These are phyloP conservation scores for Phymanthus crucifer DNA, from an alignment of 92 coral and sea anemone genomes.

Conservation along the genomic window DNA sequence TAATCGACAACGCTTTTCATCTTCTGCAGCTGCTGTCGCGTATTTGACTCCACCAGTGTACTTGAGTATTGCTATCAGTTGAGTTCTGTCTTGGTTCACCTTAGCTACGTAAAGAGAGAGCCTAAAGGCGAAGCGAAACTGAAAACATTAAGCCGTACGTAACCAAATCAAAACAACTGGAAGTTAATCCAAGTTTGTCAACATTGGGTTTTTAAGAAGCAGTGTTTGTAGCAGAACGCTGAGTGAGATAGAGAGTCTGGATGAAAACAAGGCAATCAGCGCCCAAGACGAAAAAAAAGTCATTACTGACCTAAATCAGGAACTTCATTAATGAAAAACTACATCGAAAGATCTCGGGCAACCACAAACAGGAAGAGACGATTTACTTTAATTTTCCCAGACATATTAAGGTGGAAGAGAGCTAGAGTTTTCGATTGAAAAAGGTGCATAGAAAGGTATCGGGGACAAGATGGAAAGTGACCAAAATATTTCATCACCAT, in stretches of 20 bases:
- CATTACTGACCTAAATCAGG: no score
- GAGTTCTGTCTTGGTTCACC: not conserved
- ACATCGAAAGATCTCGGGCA: no score
- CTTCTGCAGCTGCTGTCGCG: not conserved
- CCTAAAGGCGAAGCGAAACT: not conserved
- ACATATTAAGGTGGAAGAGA: not conserved
- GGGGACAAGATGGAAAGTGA: not conserved
- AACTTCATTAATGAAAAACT: no score
- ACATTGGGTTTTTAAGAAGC: not conserved
- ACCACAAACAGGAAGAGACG: no score
- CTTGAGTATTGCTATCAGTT: not conserved
- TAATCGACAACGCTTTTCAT: not conserved
- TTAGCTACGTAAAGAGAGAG: not conserved
- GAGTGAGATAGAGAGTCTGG: not conserved
- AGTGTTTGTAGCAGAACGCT: not conserved
- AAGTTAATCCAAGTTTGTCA: conserved; percentile 2
- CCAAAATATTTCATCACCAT: conserved; percentile 1
- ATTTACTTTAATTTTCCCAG: no score
- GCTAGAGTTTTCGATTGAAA: not conserved
- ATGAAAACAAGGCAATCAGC: not conserved
- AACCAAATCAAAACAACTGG: not conserved
- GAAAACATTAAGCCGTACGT: not conserved
- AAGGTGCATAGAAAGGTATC: not conserved
- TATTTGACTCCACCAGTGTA: not conserved
- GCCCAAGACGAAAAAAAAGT: no score